Base-by-base conservation (phyloP, 2,888 invertebrate species). In the Myopa tessellatipennis region DNA sequence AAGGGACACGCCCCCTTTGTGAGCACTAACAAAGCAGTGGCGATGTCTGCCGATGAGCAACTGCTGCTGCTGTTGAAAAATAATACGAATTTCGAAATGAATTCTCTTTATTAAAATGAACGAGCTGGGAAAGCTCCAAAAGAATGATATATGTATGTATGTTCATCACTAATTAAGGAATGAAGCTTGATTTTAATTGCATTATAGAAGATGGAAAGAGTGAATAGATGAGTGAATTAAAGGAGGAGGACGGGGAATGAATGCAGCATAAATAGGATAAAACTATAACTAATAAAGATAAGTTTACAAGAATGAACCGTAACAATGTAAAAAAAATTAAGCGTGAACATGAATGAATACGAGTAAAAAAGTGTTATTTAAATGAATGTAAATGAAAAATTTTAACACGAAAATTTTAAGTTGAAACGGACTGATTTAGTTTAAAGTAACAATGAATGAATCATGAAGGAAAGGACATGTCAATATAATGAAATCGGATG, bases 1-100 rank as follows among this genome's bases (percentile, higher is more conserved):
- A 86, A 84, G 79, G 88, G 88, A 84, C 84, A 87, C 84, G 87
- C 86, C 84, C 86, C 86, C 84, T 84, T 86, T 80, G 85, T 85
- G 82, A 87, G 85, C 83, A 83, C 84, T 84, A 84, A 84, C 81
- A 86, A 82, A 83, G 74, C 69, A 55, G 85, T 84, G 78, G 84
- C 84, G 79, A 83, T 63, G 79, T 80, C 63, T 79, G 80, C 40
- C 74, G 81, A 80, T 81, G 82, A 79, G 55, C 71, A 76, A 71
- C 76, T 73, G 71, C 77, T 81, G 82, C 84, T 85, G 85, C 86
- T 85, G 84, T 85, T 84, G 82, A 80, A 52, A 80, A 74, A 77
- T 45, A 45, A 74, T 65, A 74, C 74, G 52, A 63, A 74, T 61
- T 60, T 65, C 36, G 36, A 12, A 34, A 65, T 65, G 65, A 65